A percentile compares a stretch with the other conserved stretches of the same genome.
phyloP scores from a whole-genome alignment of 2,113 vertebrate species.

The Chaenocephalus aceratus region DNA sequence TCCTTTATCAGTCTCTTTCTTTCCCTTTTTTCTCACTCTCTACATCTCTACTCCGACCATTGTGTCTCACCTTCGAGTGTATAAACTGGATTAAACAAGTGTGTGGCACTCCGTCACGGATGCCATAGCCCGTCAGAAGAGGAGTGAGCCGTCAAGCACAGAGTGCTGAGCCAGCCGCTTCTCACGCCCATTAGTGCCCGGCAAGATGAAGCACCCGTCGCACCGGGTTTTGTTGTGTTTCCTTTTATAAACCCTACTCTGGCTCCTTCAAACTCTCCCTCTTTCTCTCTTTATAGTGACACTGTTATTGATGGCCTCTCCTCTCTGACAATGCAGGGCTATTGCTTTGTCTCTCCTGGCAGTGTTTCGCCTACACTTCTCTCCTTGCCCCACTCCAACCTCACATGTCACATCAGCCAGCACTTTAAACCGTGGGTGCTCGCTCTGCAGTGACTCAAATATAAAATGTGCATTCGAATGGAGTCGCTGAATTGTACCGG shows the following conservation, averaged over 20 bases:
- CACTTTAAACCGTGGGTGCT: not conserved
- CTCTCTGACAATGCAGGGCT: slow-evolving; percentile 70
- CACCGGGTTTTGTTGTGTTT: slow-evolving; percentile 69
- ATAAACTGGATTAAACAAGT: slow-evolving; percentile 85
- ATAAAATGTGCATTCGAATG: slow-evolving; percentile 34
- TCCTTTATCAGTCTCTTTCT: slow-evolving; percentile 28
- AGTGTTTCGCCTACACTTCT: slow-evolving; percentile 45
- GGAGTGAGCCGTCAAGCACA: slow-evolving; percentile 80
- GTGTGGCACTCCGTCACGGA: slow-evolving; percentile 81
- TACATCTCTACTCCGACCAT: slow-evolving; percentile 34
- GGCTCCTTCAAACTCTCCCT: slow-evolving; percentile 50
- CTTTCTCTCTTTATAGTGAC: slow-evolving; percentile 67
- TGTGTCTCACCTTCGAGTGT: slow-evolving; percentile 53
- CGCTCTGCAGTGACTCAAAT: slow-evolving; percentile 19
- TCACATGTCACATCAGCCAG: slow-evolving; percentile 19
- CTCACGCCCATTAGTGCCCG: slow-evolving; percentile 71
- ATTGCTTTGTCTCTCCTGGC: slow-evolving; percentile 65
- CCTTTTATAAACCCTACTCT: slow-evolving; percentile 71
- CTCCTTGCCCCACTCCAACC: slow-evolving; percentile 12
- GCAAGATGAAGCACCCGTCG: slow-evolving; percentile 73
- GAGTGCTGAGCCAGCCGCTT: slow-evolving; percentile 65
- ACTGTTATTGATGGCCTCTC: slow-evolving; percentile 80
- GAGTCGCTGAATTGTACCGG: slow-evolving; percentile 30
- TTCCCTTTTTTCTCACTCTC: slow-evolving; percentile 14
- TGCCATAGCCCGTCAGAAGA: slow-evolving; percentile 68